Evolutionary conservation across 2,888 invertebrate species (phyloP).

Genomic region (Gandaritis pyraliata): DNA sequence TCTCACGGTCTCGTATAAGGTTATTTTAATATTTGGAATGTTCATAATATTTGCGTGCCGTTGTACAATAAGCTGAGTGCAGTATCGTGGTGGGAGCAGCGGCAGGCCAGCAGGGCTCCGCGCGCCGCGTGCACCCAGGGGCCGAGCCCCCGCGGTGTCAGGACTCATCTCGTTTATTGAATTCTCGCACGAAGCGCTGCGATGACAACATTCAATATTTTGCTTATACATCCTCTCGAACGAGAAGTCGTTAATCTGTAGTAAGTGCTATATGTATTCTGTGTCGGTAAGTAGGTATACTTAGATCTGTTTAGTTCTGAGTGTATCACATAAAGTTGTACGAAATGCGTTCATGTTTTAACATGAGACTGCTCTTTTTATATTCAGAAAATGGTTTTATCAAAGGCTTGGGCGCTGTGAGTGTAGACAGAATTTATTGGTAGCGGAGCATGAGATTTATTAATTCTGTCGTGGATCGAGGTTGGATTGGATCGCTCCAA

Average conservation of each 20-base stretch:
- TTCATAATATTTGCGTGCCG: constrained; percentile 70
- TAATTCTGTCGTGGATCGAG: constrained; percentile 71
- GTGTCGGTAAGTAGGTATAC: constrained; percentile 27
- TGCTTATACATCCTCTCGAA: constrained; percentile 44
- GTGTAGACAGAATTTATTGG: constrained; percentile 63
- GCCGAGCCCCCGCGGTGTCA: constrained; percentile 64
- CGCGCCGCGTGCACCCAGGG: constrained; percentile 61
- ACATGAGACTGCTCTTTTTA: constrained; percentile 4
- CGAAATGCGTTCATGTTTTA: constrained; percentile 8
- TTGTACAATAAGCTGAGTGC: constrained; percentile 67
- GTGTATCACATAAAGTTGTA: constrained; percentile 12
- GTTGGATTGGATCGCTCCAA: constrained; percentile 78
- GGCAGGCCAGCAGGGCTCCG: constrained; percentile 58
- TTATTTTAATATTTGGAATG: constrained; percentile 41
- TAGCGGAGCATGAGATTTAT: constrained; percentile 71
- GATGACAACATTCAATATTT: constrained; percentile 60
- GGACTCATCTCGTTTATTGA: constrained; percentile 63
- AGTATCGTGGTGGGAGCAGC: constrained; percentile 60
- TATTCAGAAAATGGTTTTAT: constrained; percentile 30
- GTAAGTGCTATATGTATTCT: constrained; percentile 40
- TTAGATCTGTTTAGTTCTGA: no score
- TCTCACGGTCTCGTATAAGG: constrained; percentile 70
- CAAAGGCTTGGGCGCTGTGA: constrained; percentile 56
- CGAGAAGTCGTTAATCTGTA: constrained; percentile 44
- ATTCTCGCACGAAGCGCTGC: constrained; percentile 70